Evolutionary conservation across 1,140 invertebrate genomes (phyloP), one percentile per base, ranked within the genome.

Genomic region (Euura saliciscinereae): DNA sequence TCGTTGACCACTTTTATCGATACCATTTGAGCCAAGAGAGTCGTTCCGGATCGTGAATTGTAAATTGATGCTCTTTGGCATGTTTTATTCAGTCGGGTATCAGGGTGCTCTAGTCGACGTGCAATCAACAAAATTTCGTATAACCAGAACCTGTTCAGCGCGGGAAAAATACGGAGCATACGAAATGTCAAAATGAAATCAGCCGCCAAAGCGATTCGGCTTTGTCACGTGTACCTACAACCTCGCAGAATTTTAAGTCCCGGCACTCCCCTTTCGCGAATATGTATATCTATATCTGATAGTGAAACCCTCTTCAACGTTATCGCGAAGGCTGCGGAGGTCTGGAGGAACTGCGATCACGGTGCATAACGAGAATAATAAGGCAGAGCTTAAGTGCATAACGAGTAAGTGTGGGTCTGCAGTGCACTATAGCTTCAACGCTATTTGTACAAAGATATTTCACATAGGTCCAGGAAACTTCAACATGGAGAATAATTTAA

Each of bases 11-110:
- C 28, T 28, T 28, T 28, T 28, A 28, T 28, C 28, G 28, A 28
- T 28, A 28, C 28, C 28, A 59, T 59, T 11, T 11, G 13, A 59
- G 13, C 51, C 51, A n/a, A n/a, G 51, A 59, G 51, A 8, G 13
- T 59, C 51, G 51, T 59, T 59, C 51, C 6, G 13, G 51, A 59
- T 59, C 51, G 13, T 8, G 10, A 59, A 59, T 3, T 59, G 8
- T n/a, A 59, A n/a, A 59, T 59, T 59, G 51, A 59, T 59, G 51
- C 51, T 59, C 28, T 59, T 59, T 59, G 51, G 51, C 13, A 59
- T 59, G 51, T 59, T 59, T 59, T 59, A 59, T 59, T 59, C 51
- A 59, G 6, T 8, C 51, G 51, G 51, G 51, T 59, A 59, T 59
- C 51, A 59, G 3, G 13, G 51, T 3, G 6, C 51, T 5, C 51